Base-by-base conservation (phyloP, 2,888 invertebrate species). In the Priocnemis perturbator region DNA sequence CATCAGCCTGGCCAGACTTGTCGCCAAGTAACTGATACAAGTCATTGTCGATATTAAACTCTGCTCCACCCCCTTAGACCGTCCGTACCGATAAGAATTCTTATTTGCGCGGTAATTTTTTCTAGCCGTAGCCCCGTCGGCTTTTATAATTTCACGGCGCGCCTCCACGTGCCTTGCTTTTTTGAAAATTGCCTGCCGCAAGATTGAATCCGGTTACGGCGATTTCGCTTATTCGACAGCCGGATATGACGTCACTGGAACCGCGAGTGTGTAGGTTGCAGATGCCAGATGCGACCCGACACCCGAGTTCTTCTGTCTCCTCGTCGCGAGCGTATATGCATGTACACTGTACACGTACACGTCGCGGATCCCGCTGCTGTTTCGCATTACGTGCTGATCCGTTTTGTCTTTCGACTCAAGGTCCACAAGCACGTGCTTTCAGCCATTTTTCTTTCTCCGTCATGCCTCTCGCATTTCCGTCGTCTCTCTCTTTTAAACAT, bases 211-310 rank as follows among this genome's bases (percentile, higher is more conserved):
- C 64, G 81, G 74, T 82, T 82, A 81, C 77, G 68, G 70, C 69
- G 62, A 83, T 84, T 85, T 75, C 79, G 85, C 85, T 83, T 81
- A 81, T 84, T 83, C 79, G 76, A 78, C 86, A 75, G 66, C 83
- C 84, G 86, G 86, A 86, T 83, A 82, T 86, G 81, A 82, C 85
- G 84, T 85, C 84, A 84, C 71, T 69, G 75, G 70, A 67, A 67
- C 65, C 70, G 76, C 79, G 79, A 78, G 83, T 80, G 82, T 77
- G 82, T 78, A 81, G 81, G 84, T 83, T 78, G 81, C 77, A 77
- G 82, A 85, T 82, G 79, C 74, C 67, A 81, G 77, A 83, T 81
- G 85, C 72, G 84, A 85, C 71, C 78, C 69, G 85, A 85, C 83
- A 85, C 85, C 83, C 57, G 64, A 74, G 44, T 74, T 73, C 76